Evolutionary conservation across 2,888 invertebrate species (phyloP).

Genomic region (Camponotus fellah): DNA sequence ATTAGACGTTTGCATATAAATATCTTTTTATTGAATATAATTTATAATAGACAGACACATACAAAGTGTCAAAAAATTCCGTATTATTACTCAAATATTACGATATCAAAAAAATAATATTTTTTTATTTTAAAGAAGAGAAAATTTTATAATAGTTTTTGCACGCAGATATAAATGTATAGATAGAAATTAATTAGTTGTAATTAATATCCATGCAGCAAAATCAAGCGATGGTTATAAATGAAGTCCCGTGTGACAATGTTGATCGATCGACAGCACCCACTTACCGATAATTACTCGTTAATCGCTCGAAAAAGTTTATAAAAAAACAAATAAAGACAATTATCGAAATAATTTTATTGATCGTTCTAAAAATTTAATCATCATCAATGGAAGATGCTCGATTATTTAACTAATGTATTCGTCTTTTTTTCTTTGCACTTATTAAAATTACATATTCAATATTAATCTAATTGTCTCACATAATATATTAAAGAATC

Average conservation of each 20-base stretch:
- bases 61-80: not conserved
- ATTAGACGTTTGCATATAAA: not conserved
- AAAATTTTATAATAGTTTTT: constrained; percentile 26
- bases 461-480: not conserved
- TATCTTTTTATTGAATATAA: not conserved
- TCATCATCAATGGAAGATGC: not conserved
- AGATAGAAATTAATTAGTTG: constrained; percentile 43
- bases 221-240: constrained; percentile 34
- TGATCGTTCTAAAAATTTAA: not conserved
- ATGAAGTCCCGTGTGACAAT: constrained; percentile 32
- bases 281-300: constrained; percentile 55
- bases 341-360: not conserved
- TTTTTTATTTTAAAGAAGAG: not conserved
- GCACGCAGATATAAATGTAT: not conserved
- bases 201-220: constrained; percentile 41
- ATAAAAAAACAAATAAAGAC: not conserved
- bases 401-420: not conserved
- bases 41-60: not conserved
- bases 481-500: not conserved
- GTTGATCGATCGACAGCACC: constrained; percentile 57
- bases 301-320: constrained; percentile 2
- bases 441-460: not conserved
- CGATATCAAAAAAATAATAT: not conserved
- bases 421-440: not conserved
- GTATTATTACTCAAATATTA: not conserved